These are phyloP conservation scores for Rosalia funebris DNA, from an alignment of 2,888 invertebrate genomes.

Conservation along the genomic window DNA sequence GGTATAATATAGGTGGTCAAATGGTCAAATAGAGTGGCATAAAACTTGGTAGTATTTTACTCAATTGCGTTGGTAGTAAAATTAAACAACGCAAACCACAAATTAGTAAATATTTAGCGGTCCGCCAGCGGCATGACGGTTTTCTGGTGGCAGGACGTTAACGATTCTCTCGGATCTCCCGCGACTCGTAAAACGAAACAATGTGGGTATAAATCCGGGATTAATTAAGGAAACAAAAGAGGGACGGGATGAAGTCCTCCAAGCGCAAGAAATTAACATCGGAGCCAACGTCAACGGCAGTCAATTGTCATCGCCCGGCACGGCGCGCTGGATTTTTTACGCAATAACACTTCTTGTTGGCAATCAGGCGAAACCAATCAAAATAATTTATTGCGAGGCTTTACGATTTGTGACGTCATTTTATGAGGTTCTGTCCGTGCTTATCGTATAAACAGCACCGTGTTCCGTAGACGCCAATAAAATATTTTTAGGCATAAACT, in stretches of 20 bases:
- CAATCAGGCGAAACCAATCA: slow-evolving; percentile 60
- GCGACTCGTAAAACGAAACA: slow-evolving; percentile 14
- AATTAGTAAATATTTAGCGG: too few relatives aligned
- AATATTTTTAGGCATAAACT: slow-evolving; percentile 52
- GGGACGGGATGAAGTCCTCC: slow-evolving; percentile 14
- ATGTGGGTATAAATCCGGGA: slow-evolving; percentile 13
- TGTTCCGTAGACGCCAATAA: slow-evolving; percentile 50
- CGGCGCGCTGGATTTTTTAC: slow-evolving; percentile 40
- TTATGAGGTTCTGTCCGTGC: slow-evolving; percentile 57
- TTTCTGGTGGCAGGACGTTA: too few relatives aligned
- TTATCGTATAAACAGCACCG: slow-evolving; percentile 55
- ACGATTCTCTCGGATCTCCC: background rate
- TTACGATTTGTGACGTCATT: slow-evolving; percentile 60
- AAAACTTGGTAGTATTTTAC: too few relatives aligned
- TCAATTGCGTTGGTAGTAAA: too few relatives aligned
- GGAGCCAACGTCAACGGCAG: slow-evolving; percentile 26
- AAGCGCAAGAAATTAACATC: slow-evolving; percentile 12
- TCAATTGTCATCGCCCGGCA: slow-evolving; percentile 34
- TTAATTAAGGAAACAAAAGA: slow-evolving; percentile 22
- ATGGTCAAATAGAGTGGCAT: too few relatives aligned
- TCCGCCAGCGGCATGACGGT: too few relatives aligned
- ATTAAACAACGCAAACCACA: too few relatives aligned
- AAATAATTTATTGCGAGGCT: slow-evolving; percentile 59
- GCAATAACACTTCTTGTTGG: slow-evolving; percentile 50
- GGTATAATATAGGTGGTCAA: too few relatives aligned